These are phyloP conservation scores for Gryllus longicercus DNA, from an alignment of 2,888 invertebrate genomes.

Conservation along the genomic window DNA sequence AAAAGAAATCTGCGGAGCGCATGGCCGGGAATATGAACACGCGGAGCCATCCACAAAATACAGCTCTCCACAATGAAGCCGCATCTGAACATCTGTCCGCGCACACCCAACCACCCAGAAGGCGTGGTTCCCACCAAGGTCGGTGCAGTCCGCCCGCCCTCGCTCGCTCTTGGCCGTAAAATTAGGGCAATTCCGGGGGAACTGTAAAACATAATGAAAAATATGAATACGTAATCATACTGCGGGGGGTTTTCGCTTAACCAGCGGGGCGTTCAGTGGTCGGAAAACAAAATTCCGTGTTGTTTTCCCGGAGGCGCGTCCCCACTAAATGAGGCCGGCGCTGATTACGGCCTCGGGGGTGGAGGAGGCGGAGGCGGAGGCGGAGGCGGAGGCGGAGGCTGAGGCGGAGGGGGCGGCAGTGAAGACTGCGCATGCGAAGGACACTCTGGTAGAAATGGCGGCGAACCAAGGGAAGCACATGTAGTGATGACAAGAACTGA, in stretches of 20 bases:
- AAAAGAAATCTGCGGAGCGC: too few relatives aligned
- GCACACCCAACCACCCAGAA: too few relatives aligned
- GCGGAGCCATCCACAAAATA: too few relatives aligned
- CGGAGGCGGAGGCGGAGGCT: background rate
- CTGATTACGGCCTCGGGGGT: background rate
- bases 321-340: background rate
- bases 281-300: slow-evolving; percentile 5
- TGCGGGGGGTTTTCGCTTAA: background rate
- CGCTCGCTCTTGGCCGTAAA: background rate
- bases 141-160: background rate
- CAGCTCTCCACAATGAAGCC: too few relatives aligned
- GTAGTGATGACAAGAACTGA: too few relatives aligned
- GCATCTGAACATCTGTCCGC: too few relatives aligned
- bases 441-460: too few relatives aligned
- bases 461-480: too few relatives aligned
- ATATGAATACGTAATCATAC: slow-evolving; percentile 17
- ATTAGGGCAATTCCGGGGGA: slow-evolving; percentile 3
- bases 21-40: too few relatives aligned
- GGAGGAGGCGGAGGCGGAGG: background rate
- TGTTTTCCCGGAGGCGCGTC: background rate
- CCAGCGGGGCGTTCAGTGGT: background rate
- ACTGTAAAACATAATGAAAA: slow-evolving; percentile 17
- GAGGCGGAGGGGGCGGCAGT: background rate
- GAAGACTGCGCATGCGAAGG: too few relatives aligned
- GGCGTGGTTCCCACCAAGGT: too few relatives aligned